Evolutionary conservation across 2,113 vertebrate species (phyloP).

Genomic region (Apteryx mantelli): DNA sequence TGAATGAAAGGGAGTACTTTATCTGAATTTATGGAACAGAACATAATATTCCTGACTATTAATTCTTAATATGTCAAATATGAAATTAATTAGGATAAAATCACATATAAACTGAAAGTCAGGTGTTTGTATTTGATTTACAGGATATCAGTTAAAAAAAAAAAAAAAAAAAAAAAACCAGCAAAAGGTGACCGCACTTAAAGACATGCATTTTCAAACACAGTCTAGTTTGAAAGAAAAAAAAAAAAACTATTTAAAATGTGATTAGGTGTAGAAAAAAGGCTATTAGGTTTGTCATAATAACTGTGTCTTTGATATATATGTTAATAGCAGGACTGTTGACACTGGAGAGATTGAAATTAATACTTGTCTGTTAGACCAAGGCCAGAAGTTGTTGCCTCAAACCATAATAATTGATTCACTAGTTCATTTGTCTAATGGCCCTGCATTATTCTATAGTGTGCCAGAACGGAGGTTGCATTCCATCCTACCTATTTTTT

Average conservation of each 20-base stretch:
- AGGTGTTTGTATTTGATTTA: background rate
- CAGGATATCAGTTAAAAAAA: background rate
- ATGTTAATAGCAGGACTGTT: constrained; percentile 66
- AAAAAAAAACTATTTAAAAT: background rate
- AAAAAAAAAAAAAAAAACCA: background rate
- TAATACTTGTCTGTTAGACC: constrained; percentile 69
- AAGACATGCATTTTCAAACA: background rate
- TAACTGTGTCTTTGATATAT: constrained; percentile 39
- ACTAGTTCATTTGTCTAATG: constrained; percentile 69
- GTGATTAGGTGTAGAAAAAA: background rate
- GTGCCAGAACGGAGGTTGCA: background rate
- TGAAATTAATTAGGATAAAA: background rate
- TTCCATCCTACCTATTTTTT: background rate
- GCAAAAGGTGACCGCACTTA: background rate
- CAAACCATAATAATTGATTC: constrained; percentile 77
- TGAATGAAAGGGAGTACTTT: background rate
- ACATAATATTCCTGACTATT: background rate
- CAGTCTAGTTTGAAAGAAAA: background rate
- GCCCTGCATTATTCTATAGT: background rate
- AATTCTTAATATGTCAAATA: background rate
- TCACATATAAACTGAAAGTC: background rate
- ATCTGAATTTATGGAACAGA: background rate
- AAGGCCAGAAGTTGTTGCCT: constrained; percentile 68
- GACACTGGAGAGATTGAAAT: constrained; percentile 66
- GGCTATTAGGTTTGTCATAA: constrained; percentile 26